phyloP scores from a whole-genome alignment of 2,797 vertebrate species.

The Poeciliopsis gracilis region DNA sequence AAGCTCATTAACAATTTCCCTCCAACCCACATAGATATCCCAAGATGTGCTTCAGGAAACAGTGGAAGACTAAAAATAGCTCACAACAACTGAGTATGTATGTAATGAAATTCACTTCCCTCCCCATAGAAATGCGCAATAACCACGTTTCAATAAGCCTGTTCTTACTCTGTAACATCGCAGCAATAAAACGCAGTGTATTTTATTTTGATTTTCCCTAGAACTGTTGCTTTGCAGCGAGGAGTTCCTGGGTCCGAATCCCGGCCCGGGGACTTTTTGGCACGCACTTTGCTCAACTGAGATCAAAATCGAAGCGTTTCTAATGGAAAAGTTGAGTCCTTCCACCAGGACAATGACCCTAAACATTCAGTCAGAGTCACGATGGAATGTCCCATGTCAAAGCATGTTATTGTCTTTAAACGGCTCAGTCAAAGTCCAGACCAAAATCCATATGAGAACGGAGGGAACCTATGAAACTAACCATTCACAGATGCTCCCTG shows the following conservation, averaged over 20 bases:
- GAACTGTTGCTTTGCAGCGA: neutral
- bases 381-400: too few species aligned
- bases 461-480: neutral
- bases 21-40: neutral
- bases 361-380: neutral
- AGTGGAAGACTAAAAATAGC: neutral
- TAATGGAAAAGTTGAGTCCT: neutral
- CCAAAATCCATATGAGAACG: neutral
- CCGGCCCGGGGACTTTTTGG: neutral
- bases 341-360: neutral
- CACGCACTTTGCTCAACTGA: neutral
- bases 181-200: neutral
- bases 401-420: neutral
- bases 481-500: neutral
- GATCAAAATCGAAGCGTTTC: neutral
- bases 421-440: neutral
- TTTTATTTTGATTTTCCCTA: neutral
- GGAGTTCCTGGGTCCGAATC: neutral
- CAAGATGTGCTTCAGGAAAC: neutral
- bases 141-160: neutral
- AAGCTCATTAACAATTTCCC: constrained; percentile 9
- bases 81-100: neutral
- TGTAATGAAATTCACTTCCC: neutral
- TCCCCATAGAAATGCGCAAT: neutral
- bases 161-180: neutral